phyloP scores from a whole-genome alignment of 2,888 invertebrate genomes.

The Azorinus chamasolen region DNA sequence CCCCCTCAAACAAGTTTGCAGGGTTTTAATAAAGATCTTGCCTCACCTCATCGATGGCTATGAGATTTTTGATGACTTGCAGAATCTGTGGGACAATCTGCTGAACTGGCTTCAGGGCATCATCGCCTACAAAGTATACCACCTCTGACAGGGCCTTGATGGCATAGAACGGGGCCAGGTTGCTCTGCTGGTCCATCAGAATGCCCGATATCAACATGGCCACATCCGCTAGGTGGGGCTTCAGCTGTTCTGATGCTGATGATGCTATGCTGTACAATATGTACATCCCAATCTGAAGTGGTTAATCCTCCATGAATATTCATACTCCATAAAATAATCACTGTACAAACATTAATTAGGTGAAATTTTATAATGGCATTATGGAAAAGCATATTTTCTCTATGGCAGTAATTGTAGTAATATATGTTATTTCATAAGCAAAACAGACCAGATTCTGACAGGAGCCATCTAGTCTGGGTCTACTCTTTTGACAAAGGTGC shows the following conservation, averaged over 20 bases:
- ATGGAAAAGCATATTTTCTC: too few species aligned
- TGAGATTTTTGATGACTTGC: conserved; percentile 89
- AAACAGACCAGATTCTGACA: too few species aligned
- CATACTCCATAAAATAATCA: too few species aligned
- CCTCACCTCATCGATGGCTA: conserved; percentile 85
- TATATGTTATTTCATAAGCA: too few species aligned
- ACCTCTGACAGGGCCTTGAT: conserved; percentile 90
- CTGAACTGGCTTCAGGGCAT: conserved; percentile 88
- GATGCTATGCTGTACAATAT: conserved; percentile 91
- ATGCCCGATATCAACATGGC: conserved; percentile 88
- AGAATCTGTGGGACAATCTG: conserved; percentile 89
- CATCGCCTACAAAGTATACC: conserved; percentile 89
- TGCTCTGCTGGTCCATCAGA: conserved; percentile 88
- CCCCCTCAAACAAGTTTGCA: too few species aligned
- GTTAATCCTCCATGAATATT: too few species aligned
- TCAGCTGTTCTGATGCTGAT: conserved; percentile 90
- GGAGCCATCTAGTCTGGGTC: too few species aligned
- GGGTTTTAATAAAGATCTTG: too few species aligned
- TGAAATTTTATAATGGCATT: too few species aligned
- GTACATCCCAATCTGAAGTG: conserved; percentile 89
- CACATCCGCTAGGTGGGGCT: conserved; percentile 90
- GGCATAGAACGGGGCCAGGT: conserved; percentile 89
- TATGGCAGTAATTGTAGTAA: too few species aligned
- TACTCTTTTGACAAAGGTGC: too few species aligned
- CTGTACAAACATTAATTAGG: too few species aligned